A percentile compares a stretch with the other conserved stretches of the same genome.
Conservation (phyloP, 2,888 invertebrate species). For the Rugalucina vietnamica region DNA sequence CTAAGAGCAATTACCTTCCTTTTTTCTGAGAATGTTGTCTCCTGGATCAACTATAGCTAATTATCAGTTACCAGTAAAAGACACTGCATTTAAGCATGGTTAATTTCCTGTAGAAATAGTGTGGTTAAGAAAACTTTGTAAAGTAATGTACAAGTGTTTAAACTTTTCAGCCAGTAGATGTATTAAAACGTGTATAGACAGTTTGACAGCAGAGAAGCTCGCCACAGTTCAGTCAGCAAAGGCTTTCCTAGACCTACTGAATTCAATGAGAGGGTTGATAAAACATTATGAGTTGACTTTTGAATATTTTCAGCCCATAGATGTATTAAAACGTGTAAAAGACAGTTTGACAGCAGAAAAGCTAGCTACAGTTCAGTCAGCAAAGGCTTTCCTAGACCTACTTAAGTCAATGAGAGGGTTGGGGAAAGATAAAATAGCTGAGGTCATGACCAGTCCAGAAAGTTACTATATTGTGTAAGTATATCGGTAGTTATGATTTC, state of each 20-base stretch:
- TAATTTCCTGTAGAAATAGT: no score
- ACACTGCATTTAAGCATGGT: no score
- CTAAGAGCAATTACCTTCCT: no score
- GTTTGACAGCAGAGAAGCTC: constrained; percentile 86
- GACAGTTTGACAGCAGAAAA: constrained; percentile 86
- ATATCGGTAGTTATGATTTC: no score
- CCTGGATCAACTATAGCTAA: no score
- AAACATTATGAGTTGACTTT: no score
- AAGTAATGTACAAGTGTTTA: no score
- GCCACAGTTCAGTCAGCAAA: constrained; percentile 88
- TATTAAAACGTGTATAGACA: constrained; percentile 83
- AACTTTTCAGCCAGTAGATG: constrained; percentile 69
- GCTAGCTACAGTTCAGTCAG: constrained; percentile 88
- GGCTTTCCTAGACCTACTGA: constrained; percentile 88
- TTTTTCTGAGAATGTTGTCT: no score
- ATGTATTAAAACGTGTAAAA: constrained; percentile 79
- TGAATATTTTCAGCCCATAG: constrained; percentile 71
- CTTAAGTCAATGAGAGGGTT: constrained; percentile 87
- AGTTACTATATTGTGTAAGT: constrained; percentile 86
- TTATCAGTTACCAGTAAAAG: no score
- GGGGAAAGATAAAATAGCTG: constrained; percentile 87
- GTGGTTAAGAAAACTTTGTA: no score
- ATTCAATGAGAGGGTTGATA: constrained; percentile 87
- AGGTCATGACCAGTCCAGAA: constrained; percentile 86
- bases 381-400: constrained; percentile 88